phyloP scores from a whole-genome alignment of 2,888 invertebrate species.

The Lysandra bellargus region DNA sequence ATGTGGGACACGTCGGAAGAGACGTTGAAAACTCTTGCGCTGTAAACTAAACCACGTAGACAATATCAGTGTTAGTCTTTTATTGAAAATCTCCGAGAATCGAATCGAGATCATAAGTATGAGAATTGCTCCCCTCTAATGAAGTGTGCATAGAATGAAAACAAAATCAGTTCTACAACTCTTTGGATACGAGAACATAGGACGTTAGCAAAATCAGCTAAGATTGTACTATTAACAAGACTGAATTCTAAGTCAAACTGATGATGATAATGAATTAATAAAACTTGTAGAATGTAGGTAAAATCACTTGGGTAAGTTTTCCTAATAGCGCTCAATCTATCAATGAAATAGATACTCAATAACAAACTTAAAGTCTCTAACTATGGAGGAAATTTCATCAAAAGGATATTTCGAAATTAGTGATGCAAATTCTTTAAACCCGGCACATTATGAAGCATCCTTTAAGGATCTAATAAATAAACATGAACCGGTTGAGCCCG shows the following conservation, averaged over 20 bases:
- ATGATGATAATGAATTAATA: constrained; percentile 13
- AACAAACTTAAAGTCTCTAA: constrained; percentile 26
- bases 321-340: constrained; percentile 1
- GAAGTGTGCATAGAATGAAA: too few species aligned
- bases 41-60: not conserved
- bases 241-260: not conserved
- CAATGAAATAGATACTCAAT: constrained; percentile 24
- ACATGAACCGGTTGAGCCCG: constrained; percentile 57
- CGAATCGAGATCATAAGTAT: too few species aligned
- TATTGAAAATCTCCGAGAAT: too few species aligned
- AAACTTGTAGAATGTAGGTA: not conserved
- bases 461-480: constrained; percentile 70
- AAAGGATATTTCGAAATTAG: constrained; percentile 39
- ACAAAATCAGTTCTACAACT: too few species aligned
- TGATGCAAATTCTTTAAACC: constrained; percentile 42
- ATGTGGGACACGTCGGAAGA: constrained; percentile 18
- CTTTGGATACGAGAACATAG: too few species aligned
- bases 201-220: not conserved
- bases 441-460: constrained; percentile 43
- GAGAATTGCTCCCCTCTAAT: too few species aligned
- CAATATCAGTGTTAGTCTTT: not conserved
- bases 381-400: constrained; percentile 35
- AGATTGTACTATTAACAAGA: not conserved
- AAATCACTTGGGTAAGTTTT: not conserved
- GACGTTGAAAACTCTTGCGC: not conserved